Percentiles rank a stretch among this genome's conserved stretches.
Evolutionary conservation across 2,113 vertebrate species (phyloP).

Genomic region (Centropus bengalensis): DNA sequence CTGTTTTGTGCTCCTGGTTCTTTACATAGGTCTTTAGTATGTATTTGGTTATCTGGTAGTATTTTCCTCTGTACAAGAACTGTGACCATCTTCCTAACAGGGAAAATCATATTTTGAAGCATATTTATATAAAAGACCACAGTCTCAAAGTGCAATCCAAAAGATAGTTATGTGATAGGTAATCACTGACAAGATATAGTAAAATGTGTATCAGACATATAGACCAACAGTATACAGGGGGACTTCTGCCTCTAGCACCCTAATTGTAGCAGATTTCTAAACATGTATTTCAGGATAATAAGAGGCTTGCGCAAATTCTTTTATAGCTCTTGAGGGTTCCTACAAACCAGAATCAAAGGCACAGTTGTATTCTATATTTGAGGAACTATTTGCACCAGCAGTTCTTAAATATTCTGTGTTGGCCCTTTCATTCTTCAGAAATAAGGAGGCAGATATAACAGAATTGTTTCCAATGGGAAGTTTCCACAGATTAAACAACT

Average conservation of each 20-base stretch:
- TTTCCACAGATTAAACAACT: background rate
- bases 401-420: background rate
- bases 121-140: conserved; percentile 4
- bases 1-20: background rate
- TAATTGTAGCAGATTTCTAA: conserved; percentile 35
- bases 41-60: background rate
- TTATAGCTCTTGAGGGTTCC: background rate
- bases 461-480: background rate
- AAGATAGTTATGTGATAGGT: conserved; percentile 30
- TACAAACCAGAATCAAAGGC: background rate
- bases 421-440: background rate
- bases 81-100: background rate
- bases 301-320: conserved; percentile 20
- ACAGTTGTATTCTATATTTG: background rate
- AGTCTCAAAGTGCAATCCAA: conserved; percentile 18
- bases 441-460: background rate
- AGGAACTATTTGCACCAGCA: background rate
- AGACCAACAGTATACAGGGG: background rate
- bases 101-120: background rate
- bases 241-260: conserved; percentile 35
- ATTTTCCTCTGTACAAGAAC: background rate
- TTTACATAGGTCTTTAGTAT: background rate
- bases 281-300: background rate
- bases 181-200: conserved; percentile 6
- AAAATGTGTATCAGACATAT: conserved; percentile 7